A percentile compares a stretch with the other conserved stretches of the same genome.
phyloP scores from a whole-genome alignment of 2,113 vertebrate species.

The Cacatua alba region DNA sequence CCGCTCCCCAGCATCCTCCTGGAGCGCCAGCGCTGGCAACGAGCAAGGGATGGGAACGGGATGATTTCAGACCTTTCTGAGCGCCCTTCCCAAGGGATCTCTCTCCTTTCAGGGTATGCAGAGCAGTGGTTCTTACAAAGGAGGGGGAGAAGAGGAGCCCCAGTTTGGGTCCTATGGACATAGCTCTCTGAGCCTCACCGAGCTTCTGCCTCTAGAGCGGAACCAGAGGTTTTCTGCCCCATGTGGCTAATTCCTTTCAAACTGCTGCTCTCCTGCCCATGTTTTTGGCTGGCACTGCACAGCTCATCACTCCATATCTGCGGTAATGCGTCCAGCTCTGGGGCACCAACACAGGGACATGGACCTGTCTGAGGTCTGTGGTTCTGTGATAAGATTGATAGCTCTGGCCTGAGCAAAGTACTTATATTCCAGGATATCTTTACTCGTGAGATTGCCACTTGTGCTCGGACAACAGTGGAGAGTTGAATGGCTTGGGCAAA shows the following conservation, averaged over 20 bases:
- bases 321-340: background rate
- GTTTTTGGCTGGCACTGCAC: background rate
- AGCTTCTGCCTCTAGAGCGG: background rate
- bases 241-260: background rate
- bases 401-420: background rate
- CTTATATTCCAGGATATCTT: background rate
- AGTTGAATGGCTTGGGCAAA: background rate
- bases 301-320: background rate
- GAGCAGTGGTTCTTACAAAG: fast-evolving
- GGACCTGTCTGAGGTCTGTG: background rate
- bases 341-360: background rate
- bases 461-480: background rate
- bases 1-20: background rate
- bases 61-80: background rate
- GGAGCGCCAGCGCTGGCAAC: background rate
- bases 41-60: fast-evolving
- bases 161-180: background rate
- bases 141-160: background rate
- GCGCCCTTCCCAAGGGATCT: background rate
- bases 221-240: background rate
- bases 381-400: background rate
- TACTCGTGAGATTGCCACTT: background rate
- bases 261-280: background rate
- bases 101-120: background rate
- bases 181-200: background rate